Evolutionary conservation across 2,113 vertebrate species (phyloP), one percentile per base, ranked within the genome.

Genomic region (Chaetura pelagica): DNA sequence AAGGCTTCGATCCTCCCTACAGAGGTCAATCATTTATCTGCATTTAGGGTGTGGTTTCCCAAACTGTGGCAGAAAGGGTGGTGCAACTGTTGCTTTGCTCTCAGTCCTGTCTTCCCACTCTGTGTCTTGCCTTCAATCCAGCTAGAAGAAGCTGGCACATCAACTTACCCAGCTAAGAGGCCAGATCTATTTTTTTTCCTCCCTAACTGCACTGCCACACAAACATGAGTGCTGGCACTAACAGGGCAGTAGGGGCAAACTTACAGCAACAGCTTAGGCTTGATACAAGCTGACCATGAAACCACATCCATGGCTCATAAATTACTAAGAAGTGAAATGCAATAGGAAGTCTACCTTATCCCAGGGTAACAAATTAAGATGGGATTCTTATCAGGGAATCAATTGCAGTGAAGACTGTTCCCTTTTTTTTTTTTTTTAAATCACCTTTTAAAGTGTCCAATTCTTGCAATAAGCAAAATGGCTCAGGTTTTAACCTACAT

Each of bases 191-290:
- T 55, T 24, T 14, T 32, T 48, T 34, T 18, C 52, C 23, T 9
- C 44, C 49, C n/a, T 57, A 78, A 49, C 61, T 63, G 48, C 73
- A 71, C 0, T 2, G 34, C 22, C 46, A 49, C 0, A 0, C 3
- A 69, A 80, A 27, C 40, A 40, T 4, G 20, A 64, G 13, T 20
- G 71, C 30, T n/a, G 24, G 52, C 63, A 92, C 66, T 62, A 62
- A 46, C 87, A 49, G 9, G 71, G 66, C 66, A 78, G 48, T 3
- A 29, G 10, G 26, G 30, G 9, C 9, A 57, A 91, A 40, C n/a
- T 19, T 21, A 32, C 0, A 79, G 40, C 5, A 57, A 61, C 2
- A n/a, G 19, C 20, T 49, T 91, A 15, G 57, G 35, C 54, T 67
- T 52, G 30, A 42, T 10, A 1, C 3, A 32, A 59, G 8, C 4